Conservation (phyloP, 2,113 vertebrate species). For the Vulpes vulpes region DNA sequence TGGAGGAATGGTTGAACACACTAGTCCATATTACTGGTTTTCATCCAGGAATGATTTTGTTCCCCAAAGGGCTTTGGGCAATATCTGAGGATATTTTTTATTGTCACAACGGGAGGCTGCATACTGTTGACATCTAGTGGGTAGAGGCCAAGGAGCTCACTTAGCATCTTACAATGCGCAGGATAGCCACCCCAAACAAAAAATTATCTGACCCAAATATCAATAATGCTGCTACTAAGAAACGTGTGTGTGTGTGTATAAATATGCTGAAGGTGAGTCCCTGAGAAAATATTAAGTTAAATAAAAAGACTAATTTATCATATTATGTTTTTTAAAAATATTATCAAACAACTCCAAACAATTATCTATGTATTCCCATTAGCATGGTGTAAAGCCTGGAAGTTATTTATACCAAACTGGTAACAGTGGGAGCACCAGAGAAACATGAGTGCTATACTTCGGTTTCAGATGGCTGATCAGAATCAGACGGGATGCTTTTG, state of each 20-base stretch:
- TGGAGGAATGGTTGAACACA: not conserved
- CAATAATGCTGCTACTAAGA: not conserved
- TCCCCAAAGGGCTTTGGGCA: not conserved
- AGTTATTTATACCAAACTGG: not conserved
- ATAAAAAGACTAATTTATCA: conserved; percentile 1
- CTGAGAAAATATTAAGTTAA: not conserved
- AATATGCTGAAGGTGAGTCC: not conserved
- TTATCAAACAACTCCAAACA: not conserved
- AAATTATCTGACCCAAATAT: not conserved
- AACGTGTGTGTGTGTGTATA: not conserved
- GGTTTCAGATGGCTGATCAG: not conserved
- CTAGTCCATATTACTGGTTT: not conserved
- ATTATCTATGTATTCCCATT: not conserved
- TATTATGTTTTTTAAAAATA: not conserved
- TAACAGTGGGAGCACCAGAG: not conserved
- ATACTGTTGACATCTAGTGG: not conserved
- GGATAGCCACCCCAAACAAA: not conserved
- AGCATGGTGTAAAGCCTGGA: not conserved
- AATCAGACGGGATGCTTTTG: not conserved
- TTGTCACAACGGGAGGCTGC: not conserved
- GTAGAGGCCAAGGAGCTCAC: not conserved
- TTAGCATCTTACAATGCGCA: not conserved
- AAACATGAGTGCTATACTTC: not conserved
- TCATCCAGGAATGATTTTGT: not conserved
- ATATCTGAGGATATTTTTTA: conserved; percentile 1